These are phyloP conservation scores for Siderastrea siderea DNA, from an alignment of 92 coral and sea anemone species.

Conservation along the genomic window DNA sequence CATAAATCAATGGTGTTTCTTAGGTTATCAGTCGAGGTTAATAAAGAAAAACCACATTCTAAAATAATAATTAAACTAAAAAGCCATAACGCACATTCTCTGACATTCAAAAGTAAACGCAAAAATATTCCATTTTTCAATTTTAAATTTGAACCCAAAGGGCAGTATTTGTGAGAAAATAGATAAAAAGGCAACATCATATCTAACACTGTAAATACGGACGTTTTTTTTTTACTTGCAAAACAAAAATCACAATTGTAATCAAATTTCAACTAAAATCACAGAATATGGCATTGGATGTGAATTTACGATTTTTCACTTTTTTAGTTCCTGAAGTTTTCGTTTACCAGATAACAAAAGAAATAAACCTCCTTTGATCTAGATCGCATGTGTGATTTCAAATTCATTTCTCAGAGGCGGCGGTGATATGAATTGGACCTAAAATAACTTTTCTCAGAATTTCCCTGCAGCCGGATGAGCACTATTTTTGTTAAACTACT, in stretches of 20 bases:
- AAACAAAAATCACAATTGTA: background rate
- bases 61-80: background rate
- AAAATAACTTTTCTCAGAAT: constrained; percentile 19
- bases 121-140: background rate
- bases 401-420: background rate
- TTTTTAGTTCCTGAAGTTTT: background rate
- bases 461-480: constrained; percentile 20
- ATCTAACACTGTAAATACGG: background rate
- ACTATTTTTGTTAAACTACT: constrained; percentile 17
- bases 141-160: background rate
- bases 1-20: background rate
- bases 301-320: constrained; percentile 7
- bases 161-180: background rate
- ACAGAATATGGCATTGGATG: background rate
- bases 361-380: background rate
- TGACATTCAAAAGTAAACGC: background rate
- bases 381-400: background rate
- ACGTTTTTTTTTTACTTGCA: too few species aligned
- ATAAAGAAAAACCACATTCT: constrained; percentile 25
- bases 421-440: background rate
- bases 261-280: constrained; percentile 35
- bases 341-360: background rate
- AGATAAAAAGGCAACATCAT: background rate
- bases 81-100: background rate
- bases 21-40: constrained; percentile 18